A percentile compares a stretch with the other conserved stretches of the same genome.
Conservation (phyloP, 2,888 invertebrate genomes). For the Aethes cnicana region DNA sequence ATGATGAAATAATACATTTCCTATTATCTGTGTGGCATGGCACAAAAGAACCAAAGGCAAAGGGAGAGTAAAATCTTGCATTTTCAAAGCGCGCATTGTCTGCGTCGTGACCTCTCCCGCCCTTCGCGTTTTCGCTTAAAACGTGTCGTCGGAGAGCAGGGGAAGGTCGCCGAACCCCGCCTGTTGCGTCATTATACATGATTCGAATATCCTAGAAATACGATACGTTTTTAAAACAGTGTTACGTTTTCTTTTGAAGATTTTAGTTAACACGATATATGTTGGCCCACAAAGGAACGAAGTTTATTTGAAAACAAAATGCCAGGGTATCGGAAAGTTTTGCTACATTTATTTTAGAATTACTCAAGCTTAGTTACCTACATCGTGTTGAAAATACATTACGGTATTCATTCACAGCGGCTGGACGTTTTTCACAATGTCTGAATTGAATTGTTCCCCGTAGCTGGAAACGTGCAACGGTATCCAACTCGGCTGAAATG, state of each 20-base stretch:
- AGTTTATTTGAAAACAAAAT: slow-evolving; percentile 3
- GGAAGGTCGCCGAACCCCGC: slow-evolving; percentile 19
- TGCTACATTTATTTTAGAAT: slow-evolving; percentile 10
- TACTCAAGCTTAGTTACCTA: not conserved
- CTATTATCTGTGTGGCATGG: too few relatives aligned
- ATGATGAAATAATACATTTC: too few relatives aligned
- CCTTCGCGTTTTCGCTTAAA: slow-evolving; percentile 13
- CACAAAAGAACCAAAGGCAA: not conserved
- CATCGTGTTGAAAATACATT: too few relatives aligned
- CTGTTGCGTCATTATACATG: slow-evolving; percentile 26
- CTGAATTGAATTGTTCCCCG: not conserved
- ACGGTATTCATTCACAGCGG: not conserved
- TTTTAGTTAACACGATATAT: too few relatives aligned
- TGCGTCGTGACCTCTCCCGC: slow-evolving; percentile 20
- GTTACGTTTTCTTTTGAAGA: too few relatives aligned
- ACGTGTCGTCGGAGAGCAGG: slow-evolving; percentile 16
- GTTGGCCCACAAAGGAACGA: not conserved
- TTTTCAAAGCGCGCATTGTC: slow-evolving; percentile 3
- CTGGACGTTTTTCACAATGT: slow-evolving; percentile 8
- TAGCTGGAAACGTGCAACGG: not conserved
- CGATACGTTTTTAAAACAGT: too few relatives aligned
- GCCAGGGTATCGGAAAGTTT: slow-evolving; percentile 7
- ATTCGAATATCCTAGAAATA: not conserved
- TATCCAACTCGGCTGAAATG: not conserved
- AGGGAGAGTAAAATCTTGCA: not conserved